Conservation (phyloP, 2,113 vertebrate genomes). For the Ploceus nigricollis region DNA sequence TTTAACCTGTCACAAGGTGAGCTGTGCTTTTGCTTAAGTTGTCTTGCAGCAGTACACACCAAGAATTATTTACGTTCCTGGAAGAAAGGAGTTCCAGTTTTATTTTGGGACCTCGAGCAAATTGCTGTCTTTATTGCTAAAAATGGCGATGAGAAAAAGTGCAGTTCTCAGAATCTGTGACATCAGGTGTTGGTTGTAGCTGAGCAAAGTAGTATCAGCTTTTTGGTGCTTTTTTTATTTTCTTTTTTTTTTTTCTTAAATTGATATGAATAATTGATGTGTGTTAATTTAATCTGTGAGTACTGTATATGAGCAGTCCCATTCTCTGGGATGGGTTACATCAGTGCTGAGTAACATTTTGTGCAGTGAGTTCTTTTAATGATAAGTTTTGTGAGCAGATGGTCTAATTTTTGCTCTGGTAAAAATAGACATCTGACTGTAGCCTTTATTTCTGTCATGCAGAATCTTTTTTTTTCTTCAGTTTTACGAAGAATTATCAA, state of each 20-base stretch:
- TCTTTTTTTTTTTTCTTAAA: neutral
- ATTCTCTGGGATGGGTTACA: neutral
- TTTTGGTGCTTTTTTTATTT: rapidly evolving
- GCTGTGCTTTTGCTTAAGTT: neutral
- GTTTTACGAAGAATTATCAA: neutral
- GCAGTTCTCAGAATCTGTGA: neutral
- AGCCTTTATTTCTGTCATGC: neutral
- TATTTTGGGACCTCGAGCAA: neutral
- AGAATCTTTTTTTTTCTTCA: neutral
- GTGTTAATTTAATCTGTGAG: neutral
- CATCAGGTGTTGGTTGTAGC: neutral
- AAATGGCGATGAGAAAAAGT: neutral
- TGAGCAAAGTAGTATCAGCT: neutral
- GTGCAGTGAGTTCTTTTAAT: neutral
- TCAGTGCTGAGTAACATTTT: neutral
- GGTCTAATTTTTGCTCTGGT: neutral
- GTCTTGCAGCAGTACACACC: constrained; percentile 31
- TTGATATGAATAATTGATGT: neutral
- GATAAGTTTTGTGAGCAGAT: neutral
- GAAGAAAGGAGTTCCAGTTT: neutral
- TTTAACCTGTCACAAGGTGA: constrained; percentile 63
- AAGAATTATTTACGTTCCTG: neutral
- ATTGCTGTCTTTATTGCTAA: neutral
- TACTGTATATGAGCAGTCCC: neutral
- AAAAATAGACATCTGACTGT: neutral